phyloP scores from a whole-genome alignment of 2,888 invertebrate species.

The Proisotoma minuta region DNA sequence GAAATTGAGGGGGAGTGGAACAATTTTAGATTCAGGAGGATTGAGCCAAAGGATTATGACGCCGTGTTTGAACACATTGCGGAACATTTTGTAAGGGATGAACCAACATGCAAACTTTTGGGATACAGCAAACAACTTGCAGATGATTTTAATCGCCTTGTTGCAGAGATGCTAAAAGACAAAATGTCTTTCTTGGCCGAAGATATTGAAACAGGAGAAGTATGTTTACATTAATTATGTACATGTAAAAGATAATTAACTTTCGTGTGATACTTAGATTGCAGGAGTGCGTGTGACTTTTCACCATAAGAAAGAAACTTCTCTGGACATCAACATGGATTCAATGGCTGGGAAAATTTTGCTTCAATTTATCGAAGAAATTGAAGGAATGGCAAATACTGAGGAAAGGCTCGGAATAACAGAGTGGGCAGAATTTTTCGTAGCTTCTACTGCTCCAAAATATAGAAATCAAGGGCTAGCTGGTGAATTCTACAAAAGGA shows the following conservation, averaged over 20 bases:
- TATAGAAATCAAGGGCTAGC: slow-evolving; percentile 29
- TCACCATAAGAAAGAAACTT: slow-evolving; percentile 15
- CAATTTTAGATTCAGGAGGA: slow-evolving; percentile 26
- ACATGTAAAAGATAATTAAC: background rate
- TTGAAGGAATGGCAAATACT: slow-evolving; percentile 16
- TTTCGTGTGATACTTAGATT: slow-evolving; percentile 13
- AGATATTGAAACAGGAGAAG: slow-evolving; percentile 23
- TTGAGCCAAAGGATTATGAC: slow-evolving; percentile 15
- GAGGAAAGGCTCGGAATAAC: slow-evolving; percentile 10
- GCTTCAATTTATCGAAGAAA: slow-evolving; percentile 23
- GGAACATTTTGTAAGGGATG: slow-evolving; percentile 19
- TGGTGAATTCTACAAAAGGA: slow-evolving; percentile 34
- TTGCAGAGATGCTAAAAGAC: slow-evolving; percentile 18
- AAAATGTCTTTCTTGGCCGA: slow-evolving; percentile 27
- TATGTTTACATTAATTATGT: background rate
- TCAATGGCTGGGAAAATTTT: slow-evolving; percentile 11
- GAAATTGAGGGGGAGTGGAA: slow-evolving; percentile 30
- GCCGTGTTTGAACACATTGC: slow-evolving; percentile 28
- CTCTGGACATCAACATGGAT: background rate
- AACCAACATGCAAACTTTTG: slow-evolving; percentile 19
- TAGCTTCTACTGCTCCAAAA: slow-evolving; percentile 21
- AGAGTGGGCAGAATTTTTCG: slow-evolving; percentile 28
- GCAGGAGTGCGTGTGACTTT: slow-evolving; percentile 28
- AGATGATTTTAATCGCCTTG: slow-evolving; percentile 15
- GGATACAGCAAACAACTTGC: slow-evolving; percentile 26